Evolutionary conservation across 2,888 invertebrate genomes (phyloP), one percentile per base, ranked within the genome.

Genomic region (Cerceris rybyensis): DNA sequence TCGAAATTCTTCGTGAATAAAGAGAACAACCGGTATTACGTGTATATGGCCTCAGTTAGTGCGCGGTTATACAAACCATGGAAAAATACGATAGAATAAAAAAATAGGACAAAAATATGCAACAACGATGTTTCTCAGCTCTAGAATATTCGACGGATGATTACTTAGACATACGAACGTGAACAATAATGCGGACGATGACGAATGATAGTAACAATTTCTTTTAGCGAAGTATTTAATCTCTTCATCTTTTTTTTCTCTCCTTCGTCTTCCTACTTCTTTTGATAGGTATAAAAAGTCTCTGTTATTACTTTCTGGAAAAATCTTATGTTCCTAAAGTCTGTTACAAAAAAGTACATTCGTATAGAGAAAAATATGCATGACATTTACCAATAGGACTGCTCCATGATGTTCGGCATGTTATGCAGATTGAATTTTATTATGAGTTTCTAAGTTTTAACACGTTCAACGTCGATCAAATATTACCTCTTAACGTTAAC

Each of bases 81-180:
- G 17, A 17, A 63, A 69, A 77, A 43, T 70, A 28, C 28, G 28
- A 28, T 28, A 52, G 7, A 73, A 67, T 55, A 52, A 55, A 49
- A 67, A 58, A 70, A 63, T 52, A 69, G 49, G n/a, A 17, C 46
- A 43, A 46, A 72, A 75, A 66, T 72, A 77, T 79, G 75, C 75
- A 75, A 78, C 70, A 71, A 71, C 69, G 68, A 69, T n/a, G 58
- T 72, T 79, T 63, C 68, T 76, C 70, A 73, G 73, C 66, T 79
- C 52, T 75, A 73, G 50, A 80, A 70, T 67, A 72, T 72, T 57
- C 67, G 80, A 76, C 64, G 65, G 70, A 81, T 76, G 52, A 65
- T 75, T 72, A 77, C 72, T 78, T 67, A 78, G 60, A 74, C 67
- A 75, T 76, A 70, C 68, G 78, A 81, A 81, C 66, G 70, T 70